Evolutionary conservation across 2,797 vertebrate species (phyloP).

Genomic region (Phataginus tricuspis): DNA sequence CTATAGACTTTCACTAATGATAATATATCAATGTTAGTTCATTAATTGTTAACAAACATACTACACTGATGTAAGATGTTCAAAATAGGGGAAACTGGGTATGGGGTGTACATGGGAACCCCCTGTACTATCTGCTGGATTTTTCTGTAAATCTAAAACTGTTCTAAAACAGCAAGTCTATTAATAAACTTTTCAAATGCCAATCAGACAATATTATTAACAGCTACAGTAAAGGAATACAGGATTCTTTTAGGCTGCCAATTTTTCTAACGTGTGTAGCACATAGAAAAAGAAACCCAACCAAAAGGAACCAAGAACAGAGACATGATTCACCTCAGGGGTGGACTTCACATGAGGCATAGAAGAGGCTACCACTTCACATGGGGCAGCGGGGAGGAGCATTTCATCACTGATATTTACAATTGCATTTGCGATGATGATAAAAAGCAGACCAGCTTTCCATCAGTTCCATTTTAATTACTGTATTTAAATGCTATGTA

Average conservation of each 20-base stretch:
- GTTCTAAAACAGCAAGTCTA: neutral
- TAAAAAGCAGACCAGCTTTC: neutral
- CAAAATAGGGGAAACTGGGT: neutral
- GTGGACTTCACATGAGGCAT: too few species aligned
- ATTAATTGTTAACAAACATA: neutral
- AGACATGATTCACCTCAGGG: neutral
- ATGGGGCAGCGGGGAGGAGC: neutral
- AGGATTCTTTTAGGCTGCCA: neutral
- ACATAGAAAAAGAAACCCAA: neutral
- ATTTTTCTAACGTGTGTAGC: neutral
- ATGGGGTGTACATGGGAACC: neutral
- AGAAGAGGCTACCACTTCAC: too few species aligned
- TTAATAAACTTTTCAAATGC: neutral
- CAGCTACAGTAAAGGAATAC: neutral
- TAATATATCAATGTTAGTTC: neutral
- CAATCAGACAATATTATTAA: neutral
- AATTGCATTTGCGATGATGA: neutral
- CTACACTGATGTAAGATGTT: neutral
- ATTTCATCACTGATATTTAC: neutral
- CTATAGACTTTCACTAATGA: neutral
- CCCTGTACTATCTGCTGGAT: neutral
- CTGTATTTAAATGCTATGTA: neutral
- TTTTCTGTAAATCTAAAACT: slow-evolving; percentile 3
- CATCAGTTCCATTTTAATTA: neutral
- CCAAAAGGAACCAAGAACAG: neutral